Base-by-base conservation (phyloP, 2,888 invertebrate species). In the Habroteleia sp. region DNA sequence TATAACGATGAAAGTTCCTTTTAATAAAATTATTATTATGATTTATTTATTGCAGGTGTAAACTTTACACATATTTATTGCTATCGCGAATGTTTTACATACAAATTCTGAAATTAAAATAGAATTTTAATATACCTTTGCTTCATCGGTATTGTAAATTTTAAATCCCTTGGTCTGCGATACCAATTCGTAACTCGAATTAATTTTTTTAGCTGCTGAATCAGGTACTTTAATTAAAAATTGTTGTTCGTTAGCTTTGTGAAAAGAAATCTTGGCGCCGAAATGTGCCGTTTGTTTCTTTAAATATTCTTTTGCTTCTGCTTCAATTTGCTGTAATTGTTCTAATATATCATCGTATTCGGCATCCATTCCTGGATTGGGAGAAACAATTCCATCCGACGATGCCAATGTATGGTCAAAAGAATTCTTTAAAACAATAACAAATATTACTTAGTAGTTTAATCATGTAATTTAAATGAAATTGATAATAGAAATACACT, bases 221-320 rank as follows among this genome's bases (percentile, higher is more conserved):
- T 97, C 96, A 0, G 98, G 95, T 2, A 99, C 92, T 89, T 99
- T 98, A 60, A 99, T 89, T 86, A 98, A 97, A 88, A 93, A 99
- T 0, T 98, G 92, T 86, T 97, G 98, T 85, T 94, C 96, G 75
- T 96, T 98, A 0, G 91, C 91, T 0, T 98, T 98, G 87, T 95
- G 96, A 88, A 95, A 99, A 0, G 89, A 89, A 0, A 98, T 89
- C 83, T 93, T 91, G 81, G 94, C 94, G 33, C 92, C 93, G 79
- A 98, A 95, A 79, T 92, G 90, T 71, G 92, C 92, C 82, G 92
- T 93, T 85, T 97, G 96, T 76, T 93, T 90, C 11, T 91, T 90
- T 14, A 98, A 90, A 87, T 98, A 98, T 0, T 91, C 89, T 44
- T 95, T 91, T 0, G 96, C 84, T 46, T 95, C 92, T 0, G 89